Evolutionary conservation across 2,888 invertebrate genomes (phyloP).

Genomic region (Heliconius ethilla): DNA sequence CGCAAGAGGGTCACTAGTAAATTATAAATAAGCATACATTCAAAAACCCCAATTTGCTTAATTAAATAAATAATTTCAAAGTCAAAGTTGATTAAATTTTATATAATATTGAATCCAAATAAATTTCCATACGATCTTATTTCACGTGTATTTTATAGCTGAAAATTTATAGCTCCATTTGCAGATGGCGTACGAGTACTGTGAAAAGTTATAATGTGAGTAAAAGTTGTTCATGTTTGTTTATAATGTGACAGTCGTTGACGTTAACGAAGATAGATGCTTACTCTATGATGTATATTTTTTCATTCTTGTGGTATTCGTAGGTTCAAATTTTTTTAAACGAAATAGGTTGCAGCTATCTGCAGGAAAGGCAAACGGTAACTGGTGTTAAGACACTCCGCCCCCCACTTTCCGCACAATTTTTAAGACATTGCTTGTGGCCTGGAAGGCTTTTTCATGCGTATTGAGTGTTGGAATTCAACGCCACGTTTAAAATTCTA

Average conservation of each 20-base stretch:
- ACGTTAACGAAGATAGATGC: neutral
- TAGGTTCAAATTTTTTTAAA: too few relatives aligned
- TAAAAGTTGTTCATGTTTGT: neutral
- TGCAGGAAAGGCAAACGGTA: too few relatives aligned
- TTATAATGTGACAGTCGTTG: constrained; percentile 2
- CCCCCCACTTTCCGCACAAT: too few relatives aligned
- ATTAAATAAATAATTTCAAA: constrained; percentile 17
- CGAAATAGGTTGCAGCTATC: too few relatives aligned
- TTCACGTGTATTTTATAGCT: neutral
- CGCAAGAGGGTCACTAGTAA: too few relatives aligned
- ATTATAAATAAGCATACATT: neutral
- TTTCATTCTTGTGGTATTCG: neutral
- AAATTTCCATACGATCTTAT: neutral
- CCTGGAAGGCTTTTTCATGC: too few relatives aligned
- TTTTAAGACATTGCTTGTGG: too few relatives aligned
- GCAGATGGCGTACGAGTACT: neutral
- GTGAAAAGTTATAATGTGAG: constrained; percentile 3
- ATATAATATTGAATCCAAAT: constrained; percentile 3
- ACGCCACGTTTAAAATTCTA: too few relatives aligned
- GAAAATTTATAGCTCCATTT: constrained; percentile 14
- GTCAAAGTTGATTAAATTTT: constrained; percentile 4
- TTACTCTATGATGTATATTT: neutral
- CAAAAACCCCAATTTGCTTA: neutral
- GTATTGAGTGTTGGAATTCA: too few relatives aligned
- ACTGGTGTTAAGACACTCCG: too few relatives aligned